phyloP scores from a whole-genome alignment of 2,113 vertebrate species.

The Carlito syrichta region DNA sequence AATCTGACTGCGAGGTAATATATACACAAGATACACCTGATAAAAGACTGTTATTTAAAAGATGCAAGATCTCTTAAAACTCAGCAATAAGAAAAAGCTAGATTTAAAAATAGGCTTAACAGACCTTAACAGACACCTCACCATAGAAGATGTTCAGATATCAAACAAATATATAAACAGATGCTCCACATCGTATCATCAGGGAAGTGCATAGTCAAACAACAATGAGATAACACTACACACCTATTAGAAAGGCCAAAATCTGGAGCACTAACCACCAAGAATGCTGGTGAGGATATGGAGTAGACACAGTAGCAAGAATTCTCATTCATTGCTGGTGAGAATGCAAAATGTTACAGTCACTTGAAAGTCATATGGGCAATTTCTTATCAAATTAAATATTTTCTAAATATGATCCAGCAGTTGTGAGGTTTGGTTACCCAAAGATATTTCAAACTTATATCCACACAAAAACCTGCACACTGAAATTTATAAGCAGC shows the following conservation, averaged over 20 bases:
- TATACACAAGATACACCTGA: not conserved
- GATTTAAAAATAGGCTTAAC: not conserved
- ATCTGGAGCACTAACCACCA: not conserved
- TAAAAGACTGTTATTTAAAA: not conserved
- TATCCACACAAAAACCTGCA: not conserved
- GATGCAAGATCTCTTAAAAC: not conserved
- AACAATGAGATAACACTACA: not conserved
- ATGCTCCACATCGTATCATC: not conserved
- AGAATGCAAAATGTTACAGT: not conserved
- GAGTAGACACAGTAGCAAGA: not conserved
- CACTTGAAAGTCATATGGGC: too few species aligned
- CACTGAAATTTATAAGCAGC: not conserved
- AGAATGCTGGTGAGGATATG: not conserved
- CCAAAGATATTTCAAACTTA: not conserved
- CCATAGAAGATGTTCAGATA: fast-evolving
- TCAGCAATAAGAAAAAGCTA: not conserved
- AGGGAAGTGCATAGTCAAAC: not conserved
- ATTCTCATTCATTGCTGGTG: not conserved
- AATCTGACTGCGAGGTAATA: not conserved
- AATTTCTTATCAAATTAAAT: not conserved
- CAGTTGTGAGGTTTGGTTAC: not conserved
- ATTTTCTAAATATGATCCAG: not conserved
- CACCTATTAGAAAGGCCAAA: not conserved
- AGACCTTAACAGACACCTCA: not conserved
- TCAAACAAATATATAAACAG: not conserved